Evolutionary conservation across 1,140 invertebrate genomes (phyloP).

Genomic region (Druon quercuslanigerum): DNA sequence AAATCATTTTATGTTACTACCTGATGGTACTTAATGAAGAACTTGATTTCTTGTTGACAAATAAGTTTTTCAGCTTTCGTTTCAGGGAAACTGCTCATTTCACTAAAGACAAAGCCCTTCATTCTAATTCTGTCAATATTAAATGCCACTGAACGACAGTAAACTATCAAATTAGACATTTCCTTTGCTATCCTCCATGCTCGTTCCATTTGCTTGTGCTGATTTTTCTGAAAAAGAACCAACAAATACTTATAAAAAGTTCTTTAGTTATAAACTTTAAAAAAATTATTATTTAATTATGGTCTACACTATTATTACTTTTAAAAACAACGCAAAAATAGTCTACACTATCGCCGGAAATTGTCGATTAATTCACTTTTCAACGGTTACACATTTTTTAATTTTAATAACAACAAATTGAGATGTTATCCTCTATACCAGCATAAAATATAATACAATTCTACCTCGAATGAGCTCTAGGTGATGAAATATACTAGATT

Average conservation of each 20-base stretch:
- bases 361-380: too few relatives aligned
- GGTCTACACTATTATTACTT: too few relatives aligned
- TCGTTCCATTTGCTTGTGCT: slow-evolving; percentile 91
- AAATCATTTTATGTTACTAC: slow-evolving; percentile 55
- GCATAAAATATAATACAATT: too few relatives aligned
- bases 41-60: slow-evolving; percentile 85
- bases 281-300: too few relatives aligned
- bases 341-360: too few relatives aligned
- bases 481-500: too few relatives aligned
- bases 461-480: too few relatives aligned
- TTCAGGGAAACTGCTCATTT: slow-evolving; percentile 98
- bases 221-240: slow-evolving; percentile 77
- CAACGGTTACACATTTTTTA: too few relatives aligned
- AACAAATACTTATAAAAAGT: not conserved
- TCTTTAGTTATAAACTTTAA: too few relatives aligned
- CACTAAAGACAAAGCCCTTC: slow-evolving; percentile 86
- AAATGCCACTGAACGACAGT: slow-evolving; percentile 93
- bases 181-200: slow-evolving; percentile 94
- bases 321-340: too few relatives aligned
- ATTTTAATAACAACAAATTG: too few relatives aligned
- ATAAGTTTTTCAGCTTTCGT: slow-evolving; percentile 95
- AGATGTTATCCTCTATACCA: too few relatives aligned
- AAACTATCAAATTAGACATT: slow-evolving; percentile 97
- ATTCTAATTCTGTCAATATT: slow-evolving; percentile 80
- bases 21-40: slow-evolving; percentile 91